A percentile compares a stretch with the other conserved stretches of the same genome.
phyloP scores from a whole-genome alignment of 2,888 invertebrate genomes.

The Caenorhabditis sinica region DNA sequence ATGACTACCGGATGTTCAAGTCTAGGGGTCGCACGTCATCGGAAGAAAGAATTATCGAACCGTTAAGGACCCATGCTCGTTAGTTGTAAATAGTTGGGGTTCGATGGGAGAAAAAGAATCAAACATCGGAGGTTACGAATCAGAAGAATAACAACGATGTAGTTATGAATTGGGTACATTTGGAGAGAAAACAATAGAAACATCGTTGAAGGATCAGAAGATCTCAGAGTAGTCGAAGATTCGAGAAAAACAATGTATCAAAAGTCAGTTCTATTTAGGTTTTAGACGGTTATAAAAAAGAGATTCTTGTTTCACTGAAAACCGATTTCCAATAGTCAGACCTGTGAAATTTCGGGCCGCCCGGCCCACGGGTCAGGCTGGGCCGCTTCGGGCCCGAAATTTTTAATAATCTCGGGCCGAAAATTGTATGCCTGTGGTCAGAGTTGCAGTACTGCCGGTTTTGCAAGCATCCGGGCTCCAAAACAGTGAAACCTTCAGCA shows the following conservation, averaged over 20 bases:
- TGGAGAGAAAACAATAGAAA: not conserved
- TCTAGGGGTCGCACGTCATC: conserved; percentile 12
- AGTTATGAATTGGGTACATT: not conserved
- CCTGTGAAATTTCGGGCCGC: too few species aligned
- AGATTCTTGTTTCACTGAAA: too few species aligned
- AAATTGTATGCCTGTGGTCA: too few species aligned
- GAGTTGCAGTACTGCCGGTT: too few species aligned
- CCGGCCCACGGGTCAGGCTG: too few species aligned
- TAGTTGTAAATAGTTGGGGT: conserved; percentile 20
- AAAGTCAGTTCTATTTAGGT: not conserved
- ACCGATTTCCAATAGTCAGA: too few species aligned
- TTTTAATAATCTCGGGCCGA: too few species aligned
- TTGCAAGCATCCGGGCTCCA: too few species aligned
- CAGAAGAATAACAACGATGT: conserved; percentile 21
- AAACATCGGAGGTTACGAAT: conserved; percentile 27
- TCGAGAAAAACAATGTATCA: not conserved
- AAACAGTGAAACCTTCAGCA: too few species aligned
- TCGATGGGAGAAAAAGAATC: not conserved
- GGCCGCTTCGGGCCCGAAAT: too few species aligned
- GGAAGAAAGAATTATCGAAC: conserved; percentile 20
- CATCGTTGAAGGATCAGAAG: not conserved
- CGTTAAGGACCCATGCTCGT: conserved; percentile 41
- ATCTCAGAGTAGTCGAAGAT: not conserved
- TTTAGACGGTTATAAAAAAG: too few species aligned
- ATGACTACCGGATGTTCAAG: conserved; percentile 19